Base-by-base conservation (phyloP, 2,888 invertebrate genomes). In the Keiferia lycopersicella region DNA sequence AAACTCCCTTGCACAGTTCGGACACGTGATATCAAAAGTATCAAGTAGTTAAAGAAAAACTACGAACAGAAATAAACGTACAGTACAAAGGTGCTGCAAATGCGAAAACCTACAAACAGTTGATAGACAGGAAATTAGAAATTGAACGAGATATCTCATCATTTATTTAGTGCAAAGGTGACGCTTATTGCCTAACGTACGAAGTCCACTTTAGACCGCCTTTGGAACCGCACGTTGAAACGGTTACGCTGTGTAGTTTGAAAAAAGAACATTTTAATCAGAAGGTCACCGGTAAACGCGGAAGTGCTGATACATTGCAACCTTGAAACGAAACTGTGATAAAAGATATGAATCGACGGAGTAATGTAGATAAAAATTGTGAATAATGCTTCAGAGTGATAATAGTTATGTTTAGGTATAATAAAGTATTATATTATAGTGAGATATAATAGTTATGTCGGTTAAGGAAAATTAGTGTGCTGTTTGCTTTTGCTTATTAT, bases 141-240 rank as follows among this genome's bases (percentile, higher is more conserved):
- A n/a, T 16, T 45, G 6, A 45, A 8, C n/a, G 16, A 16, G 45
- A 45, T 16, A 45, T 16, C 45, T 45, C 45, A n/a, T 45, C n/a
- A 16, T 16, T n/a, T n/a, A 16, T n/a, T 16, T n/a, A 16, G 7
- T n/a, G 16, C 16, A 45, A 45, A 45, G 45, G 45, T 45, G 45
- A 45, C 45, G 45, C 45, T 45, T 45, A 16, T 1, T n/a, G 4
- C 45, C n/a, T n/a, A 45, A 8, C 45, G 45, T 6, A n/a, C 45
- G 45, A 45, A 45, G 45, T 45, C 45, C 45, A n/a, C 45, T n/a
- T 45, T 45, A 16, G 16, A 45, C 45, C 45, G 45, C 16, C n/a
- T 45, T 45, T 45, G 45, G 16, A 7, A 45, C n/a, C n/a, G 45
- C 45, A 45, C 45, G 45, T 45, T n/a, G 8, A 34, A 34, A 34